Conservation (phyloP, 2,113 vertebrate genomes). For the Actenoides hombroni region DNA sequence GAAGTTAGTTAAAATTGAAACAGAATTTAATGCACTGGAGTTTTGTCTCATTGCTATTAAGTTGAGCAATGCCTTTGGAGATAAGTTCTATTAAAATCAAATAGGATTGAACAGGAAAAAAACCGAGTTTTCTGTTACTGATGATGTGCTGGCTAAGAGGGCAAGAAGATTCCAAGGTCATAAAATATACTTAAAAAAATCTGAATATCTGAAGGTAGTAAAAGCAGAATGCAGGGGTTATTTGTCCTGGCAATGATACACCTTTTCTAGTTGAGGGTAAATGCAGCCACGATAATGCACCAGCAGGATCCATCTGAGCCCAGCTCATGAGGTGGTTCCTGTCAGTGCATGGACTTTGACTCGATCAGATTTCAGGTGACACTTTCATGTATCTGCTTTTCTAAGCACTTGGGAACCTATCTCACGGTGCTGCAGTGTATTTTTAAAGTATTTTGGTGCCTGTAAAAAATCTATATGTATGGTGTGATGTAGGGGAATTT, state of each 20-base stretch:
- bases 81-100: conserved; percentile 31
- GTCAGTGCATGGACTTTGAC: background rate
- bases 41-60: conserved; percentile 18
- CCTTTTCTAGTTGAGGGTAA: background rate
- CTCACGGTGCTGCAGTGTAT: background rate
- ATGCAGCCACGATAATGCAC: background rate
- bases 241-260: background rate
- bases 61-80: conserved; percentile 7
- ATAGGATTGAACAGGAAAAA: background rate
- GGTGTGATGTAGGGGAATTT: background rate
- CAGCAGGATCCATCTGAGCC: background rate
- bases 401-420: background rate
- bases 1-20: background rate
- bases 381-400: background rate
- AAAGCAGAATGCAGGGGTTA: background rate
- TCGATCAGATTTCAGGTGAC: background rate
- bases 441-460: conserved; percentile 21
- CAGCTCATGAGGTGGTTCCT: background rate
- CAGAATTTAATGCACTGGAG: background rate
- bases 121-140: background rate
- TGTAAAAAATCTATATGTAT: background rate
- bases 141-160: background rate
- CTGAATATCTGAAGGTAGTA: background rate
- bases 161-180: background rate
- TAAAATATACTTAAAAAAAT: background rate